Base-by-base conservation (phyloP, 2,113 vertebrate genomes). In the Mixornis gularis region DNA sequence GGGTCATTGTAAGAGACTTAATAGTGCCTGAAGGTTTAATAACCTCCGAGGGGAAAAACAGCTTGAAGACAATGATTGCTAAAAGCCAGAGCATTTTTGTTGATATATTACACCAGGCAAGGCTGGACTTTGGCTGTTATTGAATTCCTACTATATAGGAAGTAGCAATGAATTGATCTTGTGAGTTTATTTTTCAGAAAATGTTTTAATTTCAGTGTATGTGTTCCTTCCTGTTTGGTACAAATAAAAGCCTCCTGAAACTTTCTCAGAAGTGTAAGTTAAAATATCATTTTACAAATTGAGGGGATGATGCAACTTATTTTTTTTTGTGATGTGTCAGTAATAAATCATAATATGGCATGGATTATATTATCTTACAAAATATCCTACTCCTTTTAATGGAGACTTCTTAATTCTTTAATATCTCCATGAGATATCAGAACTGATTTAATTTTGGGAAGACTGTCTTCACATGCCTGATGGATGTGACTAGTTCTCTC, bases 11-110 rank as follows among this genome's bases (percentile, higher is more conserved):
- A 79, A 56, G 56, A 83, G 52, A 64, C 73, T 94, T 94, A 86
- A 78, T 83, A 92, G 72, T 63, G 71, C 71, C 93, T 88, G 88
- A 92, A 95, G 88, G 52, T 85, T 90, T 95, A 93, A 90, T 81
- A 92, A 81, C 36, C 68, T 93, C 64, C 5, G 12, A 92, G 77
- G 68, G 73, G 27, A 76, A 87, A 92, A 87, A 66, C 44, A 92
- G 64, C 44, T 80, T 74, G 79, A 84, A 93, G 85, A 88, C 77
- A 88, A 71, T n/a, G 85, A 65, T 70, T 5, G 0, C 77, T 88
- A 74, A 86, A 90, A 92, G 43, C 48, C 53, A 60, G 72, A 90
- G 44, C 64, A 46, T 94, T 95, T 95, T 80, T 38, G 88, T 70
- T 94, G 76, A 79, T 40, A 11, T 68, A 70, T 78, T 74, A 64